Base-by-base conservation (phyloP, 1,140 invertebrate species). In the Battus philenor region DNA sequence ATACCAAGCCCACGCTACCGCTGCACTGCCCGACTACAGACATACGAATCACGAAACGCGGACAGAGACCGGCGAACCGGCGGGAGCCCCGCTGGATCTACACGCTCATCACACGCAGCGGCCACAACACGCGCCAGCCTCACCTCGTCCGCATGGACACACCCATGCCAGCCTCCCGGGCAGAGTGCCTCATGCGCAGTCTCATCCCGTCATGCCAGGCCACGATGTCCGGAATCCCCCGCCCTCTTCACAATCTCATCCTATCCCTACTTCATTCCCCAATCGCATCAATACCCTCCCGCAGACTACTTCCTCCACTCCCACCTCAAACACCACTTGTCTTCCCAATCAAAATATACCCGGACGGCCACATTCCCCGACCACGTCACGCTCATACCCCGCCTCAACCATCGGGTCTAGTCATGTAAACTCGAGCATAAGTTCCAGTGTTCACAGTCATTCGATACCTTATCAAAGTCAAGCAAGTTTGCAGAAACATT, bases 1-100 rank as follows among this genome's bases (percentile, higher is more conserved):
- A 55, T 92, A 93, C 88, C 90, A 90, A 68, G 91, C 92, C 74
- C 92, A 91, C 80, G 91, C 93, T 76, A 90, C 92, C 82, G 88
- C 90, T 63, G 90, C 90, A 71, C 87, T 90, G 34, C 86, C 86
- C 9, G 79, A 83, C 55, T 83, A 74, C 55, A 67, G 76, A 0
- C 79, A 77, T 41, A 83, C 76, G 9, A 88, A 89, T 59, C 88
- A 88, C 68, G 88, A 89, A 54, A 87, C 88, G 88, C 59, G 87
- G 83, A 71, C 81, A 59, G 53, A 75, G 32, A 67, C 79, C 16
- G 44, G 71, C 54, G 57, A 86, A 51, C 57, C 78, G 56, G 65
- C 68, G 69, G 83, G 69, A 80, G 86, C 59, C 77, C 88, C 75
- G 74, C 87, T 87, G 80, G 87, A 69, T 81, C 86, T 69, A 68